Evolutionary conservation across 2,888 invertebrate genomes (phyloP).

Genomic region (Drosophila nr. perissopoda): DNA sequence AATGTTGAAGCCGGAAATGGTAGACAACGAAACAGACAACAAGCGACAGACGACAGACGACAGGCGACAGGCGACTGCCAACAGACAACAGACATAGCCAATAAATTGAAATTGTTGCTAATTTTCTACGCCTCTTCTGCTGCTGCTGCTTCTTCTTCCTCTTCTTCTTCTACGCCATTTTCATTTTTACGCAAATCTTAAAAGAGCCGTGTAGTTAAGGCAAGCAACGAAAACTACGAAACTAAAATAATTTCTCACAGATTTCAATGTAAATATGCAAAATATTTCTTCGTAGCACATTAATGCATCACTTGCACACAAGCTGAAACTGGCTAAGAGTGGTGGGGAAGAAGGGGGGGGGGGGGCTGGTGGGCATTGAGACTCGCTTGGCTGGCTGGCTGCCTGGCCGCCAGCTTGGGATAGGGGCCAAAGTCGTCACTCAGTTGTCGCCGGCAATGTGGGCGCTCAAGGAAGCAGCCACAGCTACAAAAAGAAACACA

Average conservation of each 20-base stretch:
- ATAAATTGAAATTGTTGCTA: constrained; percentile 73
- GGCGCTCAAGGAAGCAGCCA: constrained; percentile 35
- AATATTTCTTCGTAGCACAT: constrained; percentile 77
- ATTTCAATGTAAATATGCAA: constrained; percentile 79
- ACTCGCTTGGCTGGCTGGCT: constrained; percentile 47
- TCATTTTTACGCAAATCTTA: constrained; percentile 14
- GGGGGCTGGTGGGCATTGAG: constrained; percentile 9
- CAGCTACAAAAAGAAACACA: constrained; percentile 26
- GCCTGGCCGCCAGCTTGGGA: constrained; percentile 32
- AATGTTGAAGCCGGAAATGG: constrained; percentile 64
- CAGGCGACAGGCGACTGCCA: constrained; percentile 8
- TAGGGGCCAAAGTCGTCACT: constrained; percentile 57
- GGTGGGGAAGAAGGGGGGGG: not conserved
- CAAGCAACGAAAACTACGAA: constrained; percentile 19
- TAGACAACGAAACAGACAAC: constrained; percentile 41
- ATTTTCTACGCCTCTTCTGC: constrained; percentile 21
- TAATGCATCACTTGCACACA: constrained; percentile 65
- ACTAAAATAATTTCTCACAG: constrained; percentile 65
- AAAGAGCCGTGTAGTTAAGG: not conserved
- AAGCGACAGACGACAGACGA: constrained; percentile 4
- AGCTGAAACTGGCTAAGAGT: not conserved
- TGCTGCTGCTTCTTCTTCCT: not conserved
- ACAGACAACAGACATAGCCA: constrained; percentile 50
- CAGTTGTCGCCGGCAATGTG: constrained; percentile 58
- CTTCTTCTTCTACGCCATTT: not conserved